Conservation (phyloP, 2,113 vertebrate species). For the Corapipo altera region DNA sequence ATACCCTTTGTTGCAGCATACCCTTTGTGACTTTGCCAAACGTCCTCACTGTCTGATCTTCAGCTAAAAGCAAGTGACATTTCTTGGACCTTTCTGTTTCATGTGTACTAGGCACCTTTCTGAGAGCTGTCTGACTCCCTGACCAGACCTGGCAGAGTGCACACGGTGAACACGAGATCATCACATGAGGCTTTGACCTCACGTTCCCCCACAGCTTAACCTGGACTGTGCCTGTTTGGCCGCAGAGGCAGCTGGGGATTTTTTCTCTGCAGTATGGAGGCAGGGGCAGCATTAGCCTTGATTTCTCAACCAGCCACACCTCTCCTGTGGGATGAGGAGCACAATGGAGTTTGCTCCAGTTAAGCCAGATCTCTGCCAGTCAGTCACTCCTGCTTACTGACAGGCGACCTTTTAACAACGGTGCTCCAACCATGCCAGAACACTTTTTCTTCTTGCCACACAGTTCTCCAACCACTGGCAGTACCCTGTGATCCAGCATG, state of each 20-base stretch:
- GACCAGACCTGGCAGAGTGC: background rate
- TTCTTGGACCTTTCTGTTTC: background rate
- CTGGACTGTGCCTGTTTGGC: background rate
- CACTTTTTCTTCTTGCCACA: background rate
- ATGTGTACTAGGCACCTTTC: background rate
- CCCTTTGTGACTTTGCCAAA: background rate
- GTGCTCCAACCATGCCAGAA: background rate
- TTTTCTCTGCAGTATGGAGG: background rate
- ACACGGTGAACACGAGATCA: background rate
- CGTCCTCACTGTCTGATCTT: background rate
- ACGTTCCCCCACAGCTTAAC: background rate
- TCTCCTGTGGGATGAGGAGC: background rate
- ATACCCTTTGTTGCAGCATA: background rate
- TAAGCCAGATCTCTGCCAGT: background rate
- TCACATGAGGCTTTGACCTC: background rate
- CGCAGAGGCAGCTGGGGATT: background rate
- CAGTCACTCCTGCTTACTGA: background rate
- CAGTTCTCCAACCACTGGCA: background rate
- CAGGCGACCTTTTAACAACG: background rate
- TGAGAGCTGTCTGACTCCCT: background rate
- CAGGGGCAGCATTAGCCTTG: background rate
- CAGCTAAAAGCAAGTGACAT: background rate
- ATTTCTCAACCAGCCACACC: background rate
- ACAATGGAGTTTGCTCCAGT: background rate
- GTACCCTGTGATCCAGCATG: background rate